Evolutionary conservation across 2,888 invertebrate genomes (phyloP), one percentile per base, ranked within the genome.

Genomic region (Calliopum simillimum): DNA sequence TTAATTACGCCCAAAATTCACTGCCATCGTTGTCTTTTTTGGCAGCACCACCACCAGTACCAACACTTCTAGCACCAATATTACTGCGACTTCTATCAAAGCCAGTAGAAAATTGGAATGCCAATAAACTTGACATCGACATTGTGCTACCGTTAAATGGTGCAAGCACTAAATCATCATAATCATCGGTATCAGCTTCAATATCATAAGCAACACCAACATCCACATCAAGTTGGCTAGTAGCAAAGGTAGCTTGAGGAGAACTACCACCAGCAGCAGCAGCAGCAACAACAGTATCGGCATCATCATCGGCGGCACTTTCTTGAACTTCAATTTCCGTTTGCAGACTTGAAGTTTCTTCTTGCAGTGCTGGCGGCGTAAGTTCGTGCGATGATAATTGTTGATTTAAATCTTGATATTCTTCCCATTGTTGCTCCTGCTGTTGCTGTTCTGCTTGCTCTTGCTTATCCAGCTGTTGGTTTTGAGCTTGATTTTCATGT

Each of bases 1-100:
- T 33, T 33, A 33, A 33, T 62, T 73, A 76, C 47, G 69, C 62
- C 76, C 76, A 77, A 63, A 77, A 77, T 68, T 77, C 76, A 62
- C 74, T 77, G 68, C 70, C 75, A 67, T 76, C 76, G 33, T 72
- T 71, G 21, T 70, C 63, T 11, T 23, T 70, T 2, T 68, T 53
- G n/a, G 51, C 73, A 46, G 41, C 61, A 21, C n/a, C 51, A 16
- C 19, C 68, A 6, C 43, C 49, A n/a, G n/a, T n/a, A 6, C 62
- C 61, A 11, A 25, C 66, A 16, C 12, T n/a, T 12, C 43, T 44
- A n/a, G n/a, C n/a, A 6, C 62, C 61, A 11, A 25, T 62, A 16
- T 8, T n/a, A 25, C 47, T 13, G 41, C 14, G n/a, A 1, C 11
- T 1, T 6, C 49, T 49, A 0, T 6, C 12, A 49, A 49, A 6